Evolutionary conservation across 2,888 invertebrate species (phyloP), one percentile per base, ranked within the genome.

Genomic region (Polymixis flavicincta): DNA sequence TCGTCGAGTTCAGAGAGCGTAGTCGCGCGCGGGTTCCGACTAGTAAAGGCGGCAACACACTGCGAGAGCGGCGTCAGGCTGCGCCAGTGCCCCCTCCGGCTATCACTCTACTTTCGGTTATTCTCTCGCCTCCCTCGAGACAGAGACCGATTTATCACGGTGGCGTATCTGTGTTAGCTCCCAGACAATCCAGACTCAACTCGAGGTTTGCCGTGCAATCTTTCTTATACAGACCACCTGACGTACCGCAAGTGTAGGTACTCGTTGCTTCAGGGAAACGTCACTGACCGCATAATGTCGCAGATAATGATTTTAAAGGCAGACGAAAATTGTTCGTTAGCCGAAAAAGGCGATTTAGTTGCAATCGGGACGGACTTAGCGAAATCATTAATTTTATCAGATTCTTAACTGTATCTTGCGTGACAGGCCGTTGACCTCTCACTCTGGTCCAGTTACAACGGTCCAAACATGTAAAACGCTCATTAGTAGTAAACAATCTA

Each of bases 31-130:
- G 93, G 87, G 93, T 92, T 92, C 82, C 92, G 88, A 83, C 91
- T 89, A 81, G 91, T 93, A 93, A 93, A 92, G 93, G 92, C 94
- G 90, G 92, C 91, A 89, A 92, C 89, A 93, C 93, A 96, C 96
- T 96, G 95, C 87, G 91, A 91, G 92, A 88, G 78, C 86, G 88
- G 78, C 87, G 87, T 87, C 88, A 88, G 88, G 87, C 92, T 91
- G 92, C 92, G 91, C 90, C 86, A 88, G 85, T 91, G 91, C 93
- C 95, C 94, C 94, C 94, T 90, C 94, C 93, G 92, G 92, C 92
- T 93, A 93, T 94, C 93, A 94, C 93, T 94, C 94, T 93, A 95
- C 95, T 95, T 95, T 96, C 94, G 93, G 94, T 93, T 92, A 90
- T 92, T 91, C 92, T 91, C 91, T 94, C 90, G 90, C 92, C 93